Percentiles rank a stretch among this genome's conserved stretches.
Evolutionary conservation across 1,140 invertebrate species (phyloP).

Genomic region (Drosophila elegans): DNA sequence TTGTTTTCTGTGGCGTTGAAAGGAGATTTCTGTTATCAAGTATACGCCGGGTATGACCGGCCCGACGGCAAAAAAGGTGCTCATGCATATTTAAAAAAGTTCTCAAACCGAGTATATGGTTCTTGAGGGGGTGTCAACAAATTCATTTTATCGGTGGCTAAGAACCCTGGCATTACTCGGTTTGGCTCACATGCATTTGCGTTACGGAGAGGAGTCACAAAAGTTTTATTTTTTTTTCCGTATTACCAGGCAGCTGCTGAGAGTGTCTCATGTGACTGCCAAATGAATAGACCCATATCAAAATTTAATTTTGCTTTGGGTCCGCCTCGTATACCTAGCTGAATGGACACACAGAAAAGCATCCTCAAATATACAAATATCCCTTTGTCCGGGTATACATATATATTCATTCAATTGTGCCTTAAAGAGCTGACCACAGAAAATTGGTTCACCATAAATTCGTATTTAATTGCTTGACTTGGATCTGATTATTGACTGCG

Average conservation of each 20-base stretch:
- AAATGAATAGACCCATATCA: constrained; percentile 72
- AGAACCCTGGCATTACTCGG: constrained; percentile 30
- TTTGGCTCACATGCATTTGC: constrained; percentile 45
- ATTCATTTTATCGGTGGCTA: constrained; percentile 60
- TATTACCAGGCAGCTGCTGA: constrained; percentile 17
- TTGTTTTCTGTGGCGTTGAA: constrained; percentile 58
- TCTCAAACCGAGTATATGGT: constrained; percentile 13
- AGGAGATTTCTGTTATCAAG: constrained; percentile 71
- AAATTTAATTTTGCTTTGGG: constrained; percentile 63
- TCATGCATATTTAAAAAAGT: constrained; percentile 80
- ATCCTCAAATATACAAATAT: constrained; percentile 8
- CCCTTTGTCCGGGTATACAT: background rate
- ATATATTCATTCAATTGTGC: constrained; percentile 19
- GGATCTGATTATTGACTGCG: constrained; percentile 8
- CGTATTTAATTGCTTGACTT: constrained; percentile 33
- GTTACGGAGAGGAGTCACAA: constrained; percentile 45
- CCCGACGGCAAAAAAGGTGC: constrained; percentile 55
- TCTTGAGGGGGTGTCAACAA: constrained; percentile 50
- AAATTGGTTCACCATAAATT: constrained; percentile 20
- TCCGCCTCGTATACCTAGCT: constrained; percentile 38
- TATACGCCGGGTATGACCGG: constrained; percentile 54
- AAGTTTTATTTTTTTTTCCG: constrained; percentile 33
- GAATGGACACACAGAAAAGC: constrained; percentile 13
- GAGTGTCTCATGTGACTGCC: constrained; percentile 57
- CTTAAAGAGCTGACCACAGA: constrained; percentile 25